Evolutionary conservation across 2,888 invertebrate genomes (phyloP).

Genomic region (Ellobium chinense): DNA sequence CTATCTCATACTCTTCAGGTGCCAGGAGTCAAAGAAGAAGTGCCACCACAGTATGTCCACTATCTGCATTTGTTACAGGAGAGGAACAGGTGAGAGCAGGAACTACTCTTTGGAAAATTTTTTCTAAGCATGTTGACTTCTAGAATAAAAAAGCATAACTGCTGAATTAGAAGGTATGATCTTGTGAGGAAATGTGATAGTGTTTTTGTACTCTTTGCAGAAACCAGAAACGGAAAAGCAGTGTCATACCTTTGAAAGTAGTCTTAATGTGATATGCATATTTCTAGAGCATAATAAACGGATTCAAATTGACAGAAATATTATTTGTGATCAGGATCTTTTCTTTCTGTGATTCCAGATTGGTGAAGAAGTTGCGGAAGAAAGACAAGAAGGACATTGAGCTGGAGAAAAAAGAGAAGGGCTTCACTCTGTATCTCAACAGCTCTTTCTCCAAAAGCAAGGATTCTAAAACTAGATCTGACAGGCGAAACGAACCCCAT

Average conservation of each 20-base stretch:
- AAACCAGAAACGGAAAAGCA: no score
- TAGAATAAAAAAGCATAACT: no score
- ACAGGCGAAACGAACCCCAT: constrained; percentile 20
- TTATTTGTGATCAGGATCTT: no score
- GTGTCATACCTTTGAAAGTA: no score
- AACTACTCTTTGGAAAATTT: no score
- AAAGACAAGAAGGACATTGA: constrained; percentile 72
- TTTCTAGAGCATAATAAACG: no score
- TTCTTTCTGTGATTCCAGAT: constrained; percentile 59
- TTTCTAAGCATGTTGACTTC: no score
- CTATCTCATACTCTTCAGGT: constrained; percentile 59
- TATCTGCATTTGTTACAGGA: constrained; percentile 72
- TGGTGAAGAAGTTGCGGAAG: constrained; percentile 69
- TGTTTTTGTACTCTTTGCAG: no score
- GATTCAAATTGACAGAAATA: no score
- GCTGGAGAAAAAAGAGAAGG: constrained; percentile 76
- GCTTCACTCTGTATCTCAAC: constrained; percentile 78
- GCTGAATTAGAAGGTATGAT: no score
- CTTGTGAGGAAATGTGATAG: no score
- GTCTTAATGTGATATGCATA: no score
- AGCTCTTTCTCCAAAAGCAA: constrained; percentile 53
- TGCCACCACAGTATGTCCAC: constrained; percentile 72
- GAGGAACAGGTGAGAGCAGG: constrained; percentile 72
- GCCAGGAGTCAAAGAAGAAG: constrained; percentile 68
- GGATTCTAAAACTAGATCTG: background rate